Percentiles rank a stretch among this genome's conserved stretches.
Conservation (phyloP, 1,140 invertebrate species). For the Drosophila quadrilineata region DNA sequence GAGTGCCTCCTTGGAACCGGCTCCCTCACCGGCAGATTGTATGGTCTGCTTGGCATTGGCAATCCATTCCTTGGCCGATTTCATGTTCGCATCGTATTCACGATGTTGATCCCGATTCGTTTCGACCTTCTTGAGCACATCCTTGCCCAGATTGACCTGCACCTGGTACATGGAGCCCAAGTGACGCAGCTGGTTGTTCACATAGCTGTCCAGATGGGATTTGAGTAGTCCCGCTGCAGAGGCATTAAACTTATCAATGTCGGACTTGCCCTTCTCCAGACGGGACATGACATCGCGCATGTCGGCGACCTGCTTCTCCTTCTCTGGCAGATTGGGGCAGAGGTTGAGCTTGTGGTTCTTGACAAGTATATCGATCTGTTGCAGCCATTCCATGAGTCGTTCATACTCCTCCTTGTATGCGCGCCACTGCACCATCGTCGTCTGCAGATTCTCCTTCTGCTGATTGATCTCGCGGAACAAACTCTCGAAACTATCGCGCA, state of each 20-base stretch:
- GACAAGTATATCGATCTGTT: conserved; percentile 95
- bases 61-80: conserved; percentile 93
- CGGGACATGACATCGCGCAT: conserved; percentile 89
- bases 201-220: conserved; percentile 94
- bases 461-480: conserved; percentile 93
- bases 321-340: conserved; percentile 90
- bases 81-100: conserved; percentile 90
- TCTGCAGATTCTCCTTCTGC: conserved; percentile 92
- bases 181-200: conserved; percentile 94
- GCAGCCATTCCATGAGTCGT: conserved; percentile 94
- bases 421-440: conserved; percentile 91
- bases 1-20: conserved; percentile 91
- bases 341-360: conserved; percentile 94
- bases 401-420: conserved; percentile 97
- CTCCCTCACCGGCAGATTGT: conserved; percentile 90
- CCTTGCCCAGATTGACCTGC: conserved; percentile 94
- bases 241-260: conserved; percentile 92
- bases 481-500: conserved; percentile 91
- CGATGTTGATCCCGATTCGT: conserved; percentile 94
- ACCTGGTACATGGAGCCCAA: conserved; percentile 96
- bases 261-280: conserved; percentile 89
- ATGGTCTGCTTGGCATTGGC: conserved; percentile 92
- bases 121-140: conserved; percentile 95
- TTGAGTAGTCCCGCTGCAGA: conserved; percentile 88
- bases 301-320: conserved; percentile 91